phyloP scores from a whole-genome alignment of 2,888 invertebrate genomes.

The Pachycephus smyrnensis region DNA sequence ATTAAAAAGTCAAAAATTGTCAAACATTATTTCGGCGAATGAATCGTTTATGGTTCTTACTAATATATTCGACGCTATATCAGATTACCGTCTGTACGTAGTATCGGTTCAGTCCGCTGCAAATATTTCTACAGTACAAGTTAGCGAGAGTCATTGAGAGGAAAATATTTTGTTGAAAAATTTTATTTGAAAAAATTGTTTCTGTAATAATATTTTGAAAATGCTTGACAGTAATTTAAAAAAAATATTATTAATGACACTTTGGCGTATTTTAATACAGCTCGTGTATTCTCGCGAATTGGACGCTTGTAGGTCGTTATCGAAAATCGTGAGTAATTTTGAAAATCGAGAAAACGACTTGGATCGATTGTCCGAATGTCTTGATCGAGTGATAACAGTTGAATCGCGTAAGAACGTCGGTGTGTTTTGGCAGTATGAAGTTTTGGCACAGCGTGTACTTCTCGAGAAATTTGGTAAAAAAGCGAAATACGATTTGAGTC shows the following conservation, averaged over 20 bases:
- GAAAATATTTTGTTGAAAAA: too few species aligned
- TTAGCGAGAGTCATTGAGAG: too few species aligned
- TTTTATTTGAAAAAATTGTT: too few species aligned
- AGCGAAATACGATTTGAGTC: neutral
- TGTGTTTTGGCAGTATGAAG: slow-evolving; percentile 11
- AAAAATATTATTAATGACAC: neutral
- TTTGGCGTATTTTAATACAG: neutral
- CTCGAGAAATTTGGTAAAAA: slow-evolving; percentile 2
- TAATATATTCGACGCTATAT: neutral
- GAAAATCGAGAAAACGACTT: neutral
- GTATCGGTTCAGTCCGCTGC: too few species aligned
- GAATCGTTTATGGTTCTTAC: neutral
- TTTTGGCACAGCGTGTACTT: neutral
- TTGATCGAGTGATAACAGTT: slow-evolving; percentile 3
- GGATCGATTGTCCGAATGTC: neutral
- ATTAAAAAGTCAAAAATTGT: neutral
- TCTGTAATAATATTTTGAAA: too few species aligned
- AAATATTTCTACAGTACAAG: too few species aligned
- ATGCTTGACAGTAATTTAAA: neutral
- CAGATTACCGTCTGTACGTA: neutral
- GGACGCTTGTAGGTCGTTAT: too few species aligned
- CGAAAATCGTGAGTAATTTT: too few species aligned
- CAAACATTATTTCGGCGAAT: neutral
- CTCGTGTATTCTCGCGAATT: neutral
- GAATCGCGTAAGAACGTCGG: neutral